A percentile compares a stretch with the other conserved stretches of the same genome.
Conservation (phyloP, 2,888 invertebrate genomes). For the Apotomis capreana region DNA sequence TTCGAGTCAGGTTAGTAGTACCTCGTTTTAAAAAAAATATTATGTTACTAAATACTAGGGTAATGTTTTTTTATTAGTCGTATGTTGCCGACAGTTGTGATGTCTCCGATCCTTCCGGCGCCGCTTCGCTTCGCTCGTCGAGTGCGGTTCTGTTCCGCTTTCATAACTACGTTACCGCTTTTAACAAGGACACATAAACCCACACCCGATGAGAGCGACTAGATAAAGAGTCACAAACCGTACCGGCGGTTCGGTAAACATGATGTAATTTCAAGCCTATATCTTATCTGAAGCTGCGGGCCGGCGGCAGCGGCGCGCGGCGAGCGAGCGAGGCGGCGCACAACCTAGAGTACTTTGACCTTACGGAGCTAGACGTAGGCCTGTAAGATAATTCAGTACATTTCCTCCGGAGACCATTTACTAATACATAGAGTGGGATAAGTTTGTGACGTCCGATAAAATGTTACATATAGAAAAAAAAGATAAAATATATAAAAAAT, state of each 20-base stretch:
- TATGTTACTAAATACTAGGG: slow-evolving; percentile 45
- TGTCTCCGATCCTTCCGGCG: slow-evolving; percentile 40
- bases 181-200: no score
- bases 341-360: slow-evolving; percentile 59
- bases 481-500: slow-evolving; percentile 69
- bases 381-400: slow-evolving; percentile 68
- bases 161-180: no score
- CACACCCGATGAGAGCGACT: no score
- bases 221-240: no score
- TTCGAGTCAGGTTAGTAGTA: slow-evolving; percentile 46
- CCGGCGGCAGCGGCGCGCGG: background rate
- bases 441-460: slow-evolving; percentile 78
- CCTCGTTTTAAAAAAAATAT: slow-evolving; percentile 42
- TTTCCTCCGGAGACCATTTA: slow-evolving; percentile 65
- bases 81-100: slow-evolving; percentile 42
- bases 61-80: slow-evolving; percentile 44
- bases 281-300: no score
- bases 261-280: background rate
- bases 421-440: slow-evolving; percentile 65
- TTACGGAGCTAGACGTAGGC: slow-evolving; percentile 61
- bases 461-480: slow-evolving; percentile 72
- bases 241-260: no score
- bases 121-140: slow-evolving; percentile 26
- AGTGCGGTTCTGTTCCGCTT: background rate
- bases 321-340: slow-evolving; percentile 19